Conservation (phyloP, 2,797 vertebrate species). For the Picus viridis region DNA sequence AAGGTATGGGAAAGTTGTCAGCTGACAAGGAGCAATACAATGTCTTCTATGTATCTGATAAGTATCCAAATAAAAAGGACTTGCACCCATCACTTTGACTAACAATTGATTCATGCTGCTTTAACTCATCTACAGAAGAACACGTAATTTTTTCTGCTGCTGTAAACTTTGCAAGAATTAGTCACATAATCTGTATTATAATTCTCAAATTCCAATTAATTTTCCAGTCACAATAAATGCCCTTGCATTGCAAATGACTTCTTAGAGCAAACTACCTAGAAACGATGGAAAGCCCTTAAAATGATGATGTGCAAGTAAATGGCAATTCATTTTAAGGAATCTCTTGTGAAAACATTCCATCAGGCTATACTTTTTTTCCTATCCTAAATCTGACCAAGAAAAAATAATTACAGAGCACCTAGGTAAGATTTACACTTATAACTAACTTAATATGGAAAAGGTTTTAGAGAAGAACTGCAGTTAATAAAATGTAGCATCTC, state of each 20-base stretch:
- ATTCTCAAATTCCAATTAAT: background rate
- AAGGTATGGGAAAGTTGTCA: background rate
- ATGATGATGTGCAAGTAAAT: background rate
- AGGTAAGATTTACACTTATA: background rate
- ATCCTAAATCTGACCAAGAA: background rate
- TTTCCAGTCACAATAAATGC: background rate
- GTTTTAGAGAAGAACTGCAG: background rate
- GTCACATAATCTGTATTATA: background rate
- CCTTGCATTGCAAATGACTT: background rate
- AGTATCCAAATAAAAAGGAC: background rate
- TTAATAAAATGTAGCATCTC: background rate
- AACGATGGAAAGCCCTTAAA: background rate
- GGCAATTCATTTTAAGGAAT: background rate
- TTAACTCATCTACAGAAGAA: background rate
- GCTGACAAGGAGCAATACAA: background rate
- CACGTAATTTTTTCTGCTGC: background rate
- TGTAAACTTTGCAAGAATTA: background rate
- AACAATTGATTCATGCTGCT: rapidly evolving
- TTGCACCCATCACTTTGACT: rapidly evolving
- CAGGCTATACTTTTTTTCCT: background rate
- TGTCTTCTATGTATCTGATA: background rate
- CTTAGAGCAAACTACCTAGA: background rate
- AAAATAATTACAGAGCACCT: background rate
- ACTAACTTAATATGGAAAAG: background rate
- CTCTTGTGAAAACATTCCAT: background rate